phyloP scores from a whole-genome alignment of 2,888 invertebrate genomes.

The Sinodicranocentrus sp. region DNA sequence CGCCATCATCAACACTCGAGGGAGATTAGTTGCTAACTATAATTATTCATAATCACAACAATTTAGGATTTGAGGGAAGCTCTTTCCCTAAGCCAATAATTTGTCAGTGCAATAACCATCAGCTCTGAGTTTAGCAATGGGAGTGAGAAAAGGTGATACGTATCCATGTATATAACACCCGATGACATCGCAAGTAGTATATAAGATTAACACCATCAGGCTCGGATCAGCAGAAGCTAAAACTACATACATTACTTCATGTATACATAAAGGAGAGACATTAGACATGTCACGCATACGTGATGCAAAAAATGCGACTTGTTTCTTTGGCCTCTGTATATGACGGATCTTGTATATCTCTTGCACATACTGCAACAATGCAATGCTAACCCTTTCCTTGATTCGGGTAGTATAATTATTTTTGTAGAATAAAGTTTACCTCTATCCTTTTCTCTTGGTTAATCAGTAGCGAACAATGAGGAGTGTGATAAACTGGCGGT shows the following conservation, averaged over 20 bases:
- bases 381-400: constrained; percentile 18
- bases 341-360: too few relatives aligned
- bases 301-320: constrained; percentile 61
- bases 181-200: background rate
- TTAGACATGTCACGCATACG: constrained; percentile 58
- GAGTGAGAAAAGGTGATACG: background rate
- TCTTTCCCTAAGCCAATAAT: too few relatives aligned
- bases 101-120: too few relatives aligned
- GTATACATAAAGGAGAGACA: constrained; percentile 17
- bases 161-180: background rate
- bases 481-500: constrained; percentile 47
- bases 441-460: constrained; percentile 14
- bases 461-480: background rate
- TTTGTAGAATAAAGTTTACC: constrained; percentile 15
- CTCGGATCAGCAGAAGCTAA: constrained; percentile 1
- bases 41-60: too few relatives aligned
- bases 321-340: constrained; percentile 41
- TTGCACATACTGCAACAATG: background rate
- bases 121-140: too few relatives aligned
- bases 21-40: too few relatives aligned
- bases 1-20: too few relatives aligned
- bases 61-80: too few relatives aligned
- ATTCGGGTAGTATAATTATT: constrained; percentile 40
- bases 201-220: background rate
- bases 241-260: background rate